phyloP scores from a whole-genome alignment of 1,140 invertebrate genomes.

The Manduca sexta region DNA sequence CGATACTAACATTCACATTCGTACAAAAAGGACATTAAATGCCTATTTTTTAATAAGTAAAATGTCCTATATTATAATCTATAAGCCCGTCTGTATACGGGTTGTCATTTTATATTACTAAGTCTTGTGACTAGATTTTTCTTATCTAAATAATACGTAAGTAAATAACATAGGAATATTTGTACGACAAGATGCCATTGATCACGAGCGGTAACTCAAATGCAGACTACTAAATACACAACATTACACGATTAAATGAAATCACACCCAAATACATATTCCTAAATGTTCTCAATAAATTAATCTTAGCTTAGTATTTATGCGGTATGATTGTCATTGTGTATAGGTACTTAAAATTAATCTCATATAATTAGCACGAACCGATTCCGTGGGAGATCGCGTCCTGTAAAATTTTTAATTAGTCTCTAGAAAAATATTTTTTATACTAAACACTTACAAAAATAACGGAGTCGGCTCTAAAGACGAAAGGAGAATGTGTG shows the following conservation, averaged over 20 bases:
- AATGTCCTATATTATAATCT: not conserved
- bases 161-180: conserved; percentile 73
- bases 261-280: conserved; percentile 52
- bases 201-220: conserved; percentile 73
- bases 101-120: conserved; percentile 65
- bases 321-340: conserved; percentile 51
- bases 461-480: conserved; percentile 65
- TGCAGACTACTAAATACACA: conserved; percentile 65
- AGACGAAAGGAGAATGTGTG: conserved; percentile 42
- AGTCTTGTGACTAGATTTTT: conserved; percentile 72
- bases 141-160: conserved; percentile 69
- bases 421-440: conserved; percentile 67
- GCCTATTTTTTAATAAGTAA: conserved; percentile 20
- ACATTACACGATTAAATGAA: conserved; percentile 56
- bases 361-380: conserved; percentile 50
- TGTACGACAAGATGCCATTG: conserved; percentile 72
- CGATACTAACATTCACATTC: conserved; percentile 24
- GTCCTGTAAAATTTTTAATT: conserved; percentile 50
- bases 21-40: conserved; percentile 49
- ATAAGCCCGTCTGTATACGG: conserved; percentile 52
- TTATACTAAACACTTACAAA: conserved; percentile 64
- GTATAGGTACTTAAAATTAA: conserved; percentile 37
- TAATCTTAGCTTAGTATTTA: conserved; percentile 60
- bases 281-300: conserved; percentile 64
- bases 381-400: conserved; percentile 66